Percentiles rank a stretch among this genome's conserved stretches.
These are phyloP conservation scores for Stigmatopora nigra DNA, from an alignment of 2,113 vertebrate species.

Conservation along the genomic window DNA sequence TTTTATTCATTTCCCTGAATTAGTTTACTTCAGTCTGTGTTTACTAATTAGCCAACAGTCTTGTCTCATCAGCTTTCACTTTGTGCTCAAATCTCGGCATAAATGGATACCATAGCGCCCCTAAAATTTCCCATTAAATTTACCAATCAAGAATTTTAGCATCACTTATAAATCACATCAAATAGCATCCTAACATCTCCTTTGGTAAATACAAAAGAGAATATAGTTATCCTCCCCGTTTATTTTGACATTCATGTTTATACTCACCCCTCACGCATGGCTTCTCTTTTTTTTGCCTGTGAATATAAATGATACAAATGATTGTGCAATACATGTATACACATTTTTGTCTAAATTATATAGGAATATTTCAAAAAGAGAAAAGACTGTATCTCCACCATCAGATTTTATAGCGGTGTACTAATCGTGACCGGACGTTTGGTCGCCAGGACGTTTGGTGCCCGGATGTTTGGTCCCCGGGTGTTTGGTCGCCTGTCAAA, in stretches of 20 bases:
- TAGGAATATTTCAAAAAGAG: slow-evolving; percentile 22
- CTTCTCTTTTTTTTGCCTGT: slow-evolving; percentile 32
- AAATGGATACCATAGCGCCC: neutral
- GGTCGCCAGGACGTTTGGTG: too few relatives aligned
- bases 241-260: slow-evolving; percentile 20
- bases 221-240: slow-evolving; percentile 17
- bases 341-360: slow-evolving; percentile 29
- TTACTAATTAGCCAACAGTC: slow-evolving; percentile 26
- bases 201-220: slow-evolving; percentile 34
- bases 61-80: slow-evolving; percentile 12
- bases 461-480: too few relatives aligned
- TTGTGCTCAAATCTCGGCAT: neutral
- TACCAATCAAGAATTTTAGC: neutral
- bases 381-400: slow-evolving; percentile 11
- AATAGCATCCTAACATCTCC: neutral
- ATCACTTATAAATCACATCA: neutral
- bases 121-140: neutral
- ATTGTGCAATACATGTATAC: slow-evolving; percentile 69
- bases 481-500: too few relatives aligned
- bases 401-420: slow-evolving; percentile 20
- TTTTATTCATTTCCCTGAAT: slow-evolving; percentile 21
- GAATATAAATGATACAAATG: slow-evolving; percentile 46
- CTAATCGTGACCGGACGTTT: too few relatives aligned
- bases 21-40: slow-evolving; percentile 30
- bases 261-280: slow-evolving; percentile 24